Percentiles rank a stretch among this genome's conserved stretches.
These are phyloP conservation scores for Pachycephala philippinensis DNA, from an alignment of 2,113 vertebrate genomes.

Conservation along the genomic window DNA sequence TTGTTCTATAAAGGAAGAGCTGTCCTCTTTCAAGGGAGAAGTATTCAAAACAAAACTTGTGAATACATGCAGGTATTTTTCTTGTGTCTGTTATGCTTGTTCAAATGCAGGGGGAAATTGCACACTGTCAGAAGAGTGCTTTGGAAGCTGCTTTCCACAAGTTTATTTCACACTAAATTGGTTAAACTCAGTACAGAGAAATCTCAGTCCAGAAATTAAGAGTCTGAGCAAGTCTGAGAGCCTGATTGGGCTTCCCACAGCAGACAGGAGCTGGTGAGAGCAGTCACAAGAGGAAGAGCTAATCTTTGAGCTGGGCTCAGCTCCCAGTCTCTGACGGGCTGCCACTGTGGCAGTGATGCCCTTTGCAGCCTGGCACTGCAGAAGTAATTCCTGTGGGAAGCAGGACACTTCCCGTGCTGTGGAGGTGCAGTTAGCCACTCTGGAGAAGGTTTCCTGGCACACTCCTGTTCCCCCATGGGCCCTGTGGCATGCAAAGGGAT, in stretches of 20 bases:
- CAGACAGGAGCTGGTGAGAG: background rate
- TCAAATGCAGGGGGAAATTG: background rate
- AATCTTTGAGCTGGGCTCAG: background rate
- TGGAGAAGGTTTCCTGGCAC: background rate
- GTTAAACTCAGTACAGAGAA: background rate
- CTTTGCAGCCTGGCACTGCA: background rate
- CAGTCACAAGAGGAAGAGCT: background rate
- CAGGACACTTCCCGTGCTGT: background rate
- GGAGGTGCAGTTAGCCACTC: background rate
- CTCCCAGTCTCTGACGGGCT: background rate
- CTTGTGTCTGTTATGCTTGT: background rate
- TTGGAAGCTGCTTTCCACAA: background rate
- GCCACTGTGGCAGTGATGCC: background rate
- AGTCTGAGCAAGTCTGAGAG: background rate
- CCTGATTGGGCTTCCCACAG: background rate
- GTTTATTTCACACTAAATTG: background rate
- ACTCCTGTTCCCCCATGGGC: background rate
- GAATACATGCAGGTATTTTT: background rate
- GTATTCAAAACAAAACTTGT: background rate
- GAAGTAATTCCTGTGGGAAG: accelerated
- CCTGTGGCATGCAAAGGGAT: background rate
- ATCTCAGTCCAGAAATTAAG: background rate
- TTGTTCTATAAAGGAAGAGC: background rate
- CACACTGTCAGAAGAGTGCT: background rate
- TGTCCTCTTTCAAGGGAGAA: background rate